A percentile compares a stretch with the other conserved stretches of the same genome.
phyloP scores from a whole-genome alignment of 2,888 invertebrate genomes.

The Microplitis deprimator region DNA sequence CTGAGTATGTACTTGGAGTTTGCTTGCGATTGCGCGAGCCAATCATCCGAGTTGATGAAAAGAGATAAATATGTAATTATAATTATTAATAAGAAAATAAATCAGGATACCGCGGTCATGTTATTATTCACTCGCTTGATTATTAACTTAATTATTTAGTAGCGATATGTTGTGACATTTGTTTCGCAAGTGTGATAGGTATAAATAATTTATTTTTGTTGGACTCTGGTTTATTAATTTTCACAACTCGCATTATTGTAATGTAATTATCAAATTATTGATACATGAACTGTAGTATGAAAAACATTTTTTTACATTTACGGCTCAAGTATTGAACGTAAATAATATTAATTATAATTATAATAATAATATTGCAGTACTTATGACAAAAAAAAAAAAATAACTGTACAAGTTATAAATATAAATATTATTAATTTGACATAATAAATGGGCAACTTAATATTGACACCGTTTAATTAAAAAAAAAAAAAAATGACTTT shows the following conservation, averaged over 20 bases:
- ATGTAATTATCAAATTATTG: not conserved
- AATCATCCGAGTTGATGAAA: too few species aligned
- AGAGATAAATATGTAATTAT: too few species aligned
- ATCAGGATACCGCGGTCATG: too few species aligned
- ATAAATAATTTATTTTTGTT: conserved; percentile 35
- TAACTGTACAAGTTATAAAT: not conserved
- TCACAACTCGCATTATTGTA: not conserved
- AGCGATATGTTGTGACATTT: not conserved
- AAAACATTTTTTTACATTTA: conserved; percentile 2
- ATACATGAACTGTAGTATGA: not conserved
- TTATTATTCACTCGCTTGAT: not conserved
- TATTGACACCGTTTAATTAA: conserved; percentile 2
- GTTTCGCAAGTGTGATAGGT: conserved; percentile 17
- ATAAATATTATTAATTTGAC: conserved; percentile 6
- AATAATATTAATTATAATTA: not conserved
- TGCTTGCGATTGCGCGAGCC: too few species aligned
- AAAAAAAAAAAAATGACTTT: conserved; percentile 46
- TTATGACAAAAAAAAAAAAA: not conserved
- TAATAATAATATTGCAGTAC: not conserved
- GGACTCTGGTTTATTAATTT: conserved; percentile 28
- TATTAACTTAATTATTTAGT: too few species aligned
- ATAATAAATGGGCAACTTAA: not conserved
- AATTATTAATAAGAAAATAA: too few species aligned
- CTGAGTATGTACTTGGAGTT: too few species aligned
- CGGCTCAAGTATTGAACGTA: not conserved